Evolutionary conservation across 2,888 invertebrate genomes (phyloP).

Genomic region (Philereme transversata): DNA sequence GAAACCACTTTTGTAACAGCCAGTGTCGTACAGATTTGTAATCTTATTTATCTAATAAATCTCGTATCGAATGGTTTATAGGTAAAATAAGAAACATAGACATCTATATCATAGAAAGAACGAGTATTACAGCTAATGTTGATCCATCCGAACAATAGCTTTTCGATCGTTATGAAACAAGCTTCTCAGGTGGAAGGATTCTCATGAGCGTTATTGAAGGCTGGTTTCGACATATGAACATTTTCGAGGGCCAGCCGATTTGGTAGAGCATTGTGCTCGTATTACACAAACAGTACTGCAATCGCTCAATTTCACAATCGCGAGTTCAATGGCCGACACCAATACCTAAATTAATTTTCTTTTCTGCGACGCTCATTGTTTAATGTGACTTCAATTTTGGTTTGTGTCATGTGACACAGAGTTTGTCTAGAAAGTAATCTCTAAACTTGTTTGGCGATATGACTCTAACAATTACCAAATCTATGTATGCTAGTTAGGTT

Average conservation of each 20-base stretch:
- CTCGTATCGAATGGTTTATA: no score
- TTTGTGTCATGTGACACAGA: constrained; percentile 62
- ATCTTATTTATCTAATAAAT: no score
- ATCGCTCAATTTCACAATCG: constrained; percentile 80
- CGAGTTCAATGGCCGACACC: constrained; percentile 80
- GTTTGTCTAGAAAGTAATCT: constrained; percentile 57
- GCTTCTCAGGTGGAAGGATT: constrained; percentile 40
- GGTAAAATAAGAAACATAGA: no score
- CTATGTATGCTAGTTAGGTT: constrained; percentile 7
- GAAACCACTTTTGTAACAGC: no score
- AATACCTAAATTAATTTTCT: constrained; percentile 84
- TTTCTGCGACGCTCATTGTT: constrained; percentile 76
- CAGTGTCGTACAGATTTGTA: no score
- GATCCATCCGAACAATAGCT: constrained; percentile 30
- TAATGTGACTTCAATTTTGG: constrained; percentile 72
- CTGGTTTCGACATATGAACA: constrained; percentile 70
- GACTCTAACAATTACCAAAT: constrained; percentile 17
- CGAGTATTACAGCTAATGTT: constrained; percentile 19
- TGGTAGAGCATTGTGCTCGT: constrained; percentile 75
- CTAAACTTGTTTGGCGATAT: constrained; percentile 42
- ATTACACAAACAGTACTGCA: constrained; percentile 79
- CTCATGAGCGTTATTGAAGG: constrained; percentile 47
- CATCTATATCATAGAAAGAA: no score
- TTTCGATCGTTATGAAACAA: constrained; percentile 38
- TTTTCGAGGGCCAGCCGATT: constrained; percentile 73